Conservation (phyloP, 2,797 vertebrate genomes). For the Tympanoctomys barrerae region DNA sequence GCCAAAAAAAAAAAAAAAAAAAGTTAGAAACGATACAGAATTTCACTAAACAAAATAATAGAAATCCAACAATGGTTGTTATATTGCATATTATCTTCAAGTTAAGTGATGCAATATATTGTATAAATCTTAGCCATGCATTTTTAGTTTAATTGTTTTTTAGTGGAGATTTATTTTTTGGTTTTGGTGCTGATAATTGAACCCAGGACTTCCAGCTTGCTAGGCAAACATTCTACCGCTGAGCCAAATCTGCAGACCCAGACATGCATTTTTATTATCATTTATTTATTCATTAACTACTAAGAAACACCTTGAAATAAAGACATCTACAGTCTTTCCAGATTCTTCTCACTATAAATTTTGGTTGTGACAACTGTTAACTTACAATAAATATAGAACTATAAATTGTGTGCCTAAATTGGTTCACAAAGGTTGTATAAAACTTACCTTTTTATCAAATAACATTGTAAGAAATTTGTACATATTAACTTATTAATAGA, state of each 20-base stretch:
- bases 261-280: neutral
- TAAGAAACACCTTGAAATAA: neutral
- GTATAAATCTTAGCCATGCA: neutral
- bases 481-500: neutral
- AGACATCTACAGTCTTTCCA: neutral
- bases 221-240: too few species aligned
- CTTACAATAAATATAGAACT: neutral
- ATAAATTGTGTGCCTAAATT: neutral
- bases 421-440: neutral
- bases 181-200: too few species aligned
- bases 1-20: too few species aligned
- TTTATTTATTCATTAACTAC: conserved; percentile 22
- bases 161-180: too few species aligned
- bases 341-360: neutral
- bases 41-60: neutral
- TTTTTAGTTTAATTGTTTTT: neutral
- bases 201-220: too few species aligned
- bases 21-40: too few species aligned
- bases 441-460: neutral
- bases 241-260: neutral
- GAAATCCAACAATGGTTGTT: neutral
- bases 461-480: neutral
- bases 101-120: neutral
- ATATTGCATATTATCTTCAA: too few species aligned
- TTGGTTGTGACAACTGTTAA: neutral